These are phyloP conservation scores for Meriones psammophilus DNA, from an alignment of 2,797 vertebrate species.

Conservation along the genomic window DNA sequence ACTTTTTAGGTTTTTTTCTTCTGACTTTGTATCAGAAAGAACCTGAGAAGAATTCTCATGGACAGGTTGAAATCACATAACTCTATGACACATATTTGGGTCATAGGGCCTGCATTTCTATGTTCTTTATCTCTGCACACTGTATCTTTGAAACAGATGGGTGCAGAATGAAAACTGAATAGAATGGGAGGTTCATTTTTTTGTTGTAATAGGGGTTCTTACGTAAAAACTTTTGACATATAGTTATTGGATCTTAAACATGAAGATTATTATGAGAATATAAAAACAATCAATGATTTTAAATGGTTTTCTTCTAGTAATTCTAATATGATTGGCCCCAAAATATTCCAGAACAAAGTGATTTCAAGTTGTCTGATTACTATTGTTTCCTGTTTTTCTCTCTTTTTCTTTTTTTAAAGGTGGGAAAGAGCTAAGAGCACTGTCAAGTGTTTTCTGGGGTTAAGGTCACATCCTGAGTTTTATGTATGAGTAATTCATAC, in stretches of 20 bases:
- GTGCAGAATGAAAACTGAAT: neutral
- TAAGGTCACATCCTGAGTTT: neutral
- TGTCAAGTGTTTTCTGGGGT: neutral
- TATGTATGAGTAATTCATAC: neutral
- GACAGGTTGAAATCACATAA: neutral
- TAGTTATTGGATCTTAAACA: neutral
- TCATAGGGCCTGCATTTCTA: neutral
- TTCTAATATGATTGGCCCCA: neutral
- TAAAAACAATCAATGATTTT: neutral
- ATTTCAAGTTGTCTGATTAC: conserved; percentile 20
- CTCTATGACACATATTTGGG: neutral
- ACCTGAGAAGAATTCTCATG: neutral
- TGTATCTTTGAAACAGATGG: neutral
- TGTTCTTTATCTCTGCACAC: neutral
- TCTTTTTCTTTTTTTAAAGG: neutral
- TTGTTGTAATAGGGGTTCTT: neutral
- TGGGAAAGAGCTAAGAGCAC: conserved; percentile 32
- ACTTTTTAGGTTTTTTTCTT: neutral
- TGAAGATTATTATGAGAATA: conserved; percentile 1
- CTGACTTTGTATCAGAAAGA: neutral
- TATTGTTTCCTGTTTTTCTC: neutral
- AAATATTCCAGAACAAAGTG: neutral
- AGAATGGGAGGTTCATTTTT: neutral
- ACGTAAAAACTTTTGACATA: neutral
- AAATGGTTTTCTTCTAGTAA: neutral